Conservation (phyloP, 2,888 invertebrate species). For the Noctua pronuba region DNA sequence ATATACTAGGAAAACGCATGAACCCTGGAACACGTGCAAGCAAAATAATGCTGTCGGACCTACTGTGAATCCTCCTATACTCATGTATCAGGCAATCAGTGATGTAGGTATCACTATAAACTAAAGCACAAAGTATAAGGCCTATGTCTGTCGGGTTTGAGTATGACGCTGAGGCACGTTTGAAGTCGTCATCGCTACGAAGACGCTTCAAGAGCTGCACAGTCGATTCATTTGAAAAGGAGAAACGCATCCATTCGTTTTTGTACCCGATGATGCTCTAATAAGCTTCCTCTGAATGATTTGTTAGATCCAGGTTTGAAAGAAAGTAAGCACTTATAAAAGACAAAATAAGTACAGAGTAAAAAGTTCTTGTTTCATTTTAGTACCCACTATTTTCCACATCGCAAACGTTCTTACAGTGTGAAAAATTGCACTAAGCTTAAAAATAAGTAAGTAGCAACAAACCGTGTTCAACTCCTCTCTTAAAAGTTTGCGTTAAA, state of each 20-base stretch:
- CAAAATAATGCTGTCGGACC: not conserved
- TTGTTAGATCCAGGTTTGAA: not conserved
- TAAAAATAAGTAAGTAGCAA: conserved; percentile 49
- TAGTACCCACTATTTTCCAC: conserved; percentile 19
- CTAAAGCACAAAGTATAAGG: conserved; percentile 9
- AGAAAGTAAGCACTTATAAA: not conserved
- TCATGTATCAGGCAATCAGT: not conserved
- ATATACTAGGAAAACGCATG: not conserved
- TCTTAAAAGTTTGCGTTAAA: conserved; percentile 43
- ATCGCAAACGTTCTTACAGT: conserved; percentile 31
- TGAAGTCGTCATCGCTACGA: conserved; percentile 44
- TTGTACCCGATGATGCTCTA: not conserved
- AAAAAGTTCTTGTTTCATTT: conserved; percentile 30
- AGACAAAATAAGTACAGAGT: conserved; percentile 17
- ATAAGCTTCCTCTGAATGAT: not conserved
- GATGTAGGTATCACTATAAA: not conserved
- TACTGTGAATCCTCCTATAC: not conserved
- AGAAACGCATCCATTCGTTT: conserved; percentile 19
- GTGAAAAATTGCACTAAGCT: conserved; percentile 48
- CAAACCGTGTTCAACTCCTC: conserved; percentile 32
- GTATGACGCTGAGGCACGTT: conserved; percentile 51
- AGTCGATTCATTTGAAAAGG: conserved; percentile 40
- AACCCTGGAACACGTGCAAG: not conserved
- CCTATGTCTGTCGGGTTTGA: conserved; percentile 18
- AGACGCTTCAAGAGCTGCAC: conserved; percentile 40